Evolutionary conservation across 2,797 vertebrate species (phyloP).

Genomic region (Crotalus adamanteus): DNA sequence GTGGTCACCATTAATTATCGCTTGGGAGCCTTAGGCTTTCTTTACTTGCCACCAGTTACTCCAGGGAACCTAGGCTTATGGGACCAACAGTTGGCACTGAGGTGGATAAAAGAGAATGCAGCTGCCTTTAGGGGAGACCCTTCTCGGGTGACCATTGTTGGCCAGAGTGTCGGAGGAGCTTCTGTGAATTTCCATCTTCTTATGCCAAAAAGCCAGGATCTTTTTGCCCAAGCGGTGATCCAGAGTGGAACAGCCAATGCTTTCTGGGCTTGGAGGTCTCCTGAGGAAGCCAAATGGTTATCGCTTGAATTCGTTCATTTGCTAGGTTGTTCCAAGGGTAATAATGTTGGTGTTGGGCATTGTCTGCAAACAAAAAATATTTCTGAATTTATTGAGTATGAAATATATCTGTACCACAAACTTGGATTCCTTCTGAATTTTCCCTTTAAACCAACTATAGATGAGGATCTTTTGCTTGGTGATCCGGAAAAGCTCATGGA

Average conservation of each 20-base stretch:
- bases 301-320: conserved; percentile 55
- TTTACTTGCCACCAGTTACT: conserved; percentile 65
- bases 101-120: conserved; percentile 75
- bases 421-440: accelerated
- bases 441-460: conserved; percentile 65
- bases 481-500: conserved; percentile 64
- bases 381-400: conserved; percentile 42
- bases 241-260: conserved; percentile 73
- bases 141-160: conserved; percentile 74
- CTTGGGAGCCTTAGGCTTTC: conserved; percentile 73
- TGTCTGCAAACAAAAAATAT: conserved; percentile 48
- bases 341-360: not conserved
- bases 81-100: conserved; percentile 76
- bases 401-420: not conserved
- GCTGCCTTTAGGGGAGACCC: conserved; percentile 75
- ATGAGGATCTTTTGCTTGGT: conserved; percentile 70
- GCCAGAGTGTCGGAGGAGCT: conserved; percentile 74
- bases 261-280: conserved; percentile 62
- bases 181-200: conserved; percentile 74
- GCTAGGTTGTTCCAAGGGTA: conserved; percentile 57
- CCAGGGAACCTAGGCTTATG: conserved; percentile 72
- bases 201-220: conserved; percentile 68
- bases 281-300: conserved; percentile 58
- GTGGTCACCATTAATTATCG: conserved; percentile 79
- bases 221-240: conserved; percentile 73